phyloP scores from a whole-genome alignment of 1,140 invertebrate species.

The Zaprionus tsacasi region DNA sequence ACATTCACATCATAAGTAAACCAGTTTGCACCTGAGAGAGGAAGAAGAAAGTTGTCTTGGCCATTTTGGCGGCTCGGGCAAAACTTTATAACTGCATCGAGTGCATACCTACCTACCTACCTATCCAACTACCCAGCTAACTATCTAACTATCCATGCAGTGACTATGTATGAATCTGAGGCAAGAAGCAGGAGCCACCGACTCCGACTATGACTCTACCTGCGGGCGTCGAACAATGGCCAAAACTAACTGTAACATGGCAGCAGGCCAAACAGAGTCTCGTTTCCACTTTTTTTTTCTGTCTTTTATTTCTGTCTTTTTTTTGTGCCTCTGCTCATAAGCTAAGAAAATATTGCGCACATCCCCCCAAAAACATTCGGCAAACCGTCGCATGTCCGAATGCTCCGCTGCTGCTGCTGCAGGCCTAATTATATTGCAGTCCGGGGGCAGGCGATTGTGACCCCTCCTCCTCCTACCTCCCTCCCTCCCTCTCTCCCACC shows the following conservation, averaged over 20 bases:
- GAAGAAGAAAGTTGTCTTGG: slow-evolving; percentile 83
- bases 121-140: slow-evolving; percentile 23
- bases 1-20: slow-evolving; percentile 83
- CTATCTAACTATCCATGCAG: slow-evolving; percentile 32
- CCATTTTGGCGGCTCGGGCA: slow-evolving; percentile 71
- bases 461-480: not conserved
- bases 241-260: slow-evolving; percentile 79
- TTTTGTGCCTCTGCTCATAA: slow-evolving; percentile 60
- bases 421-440: slow-evolving; percentile 80
- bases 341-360: slow-evolving; percentile 79
- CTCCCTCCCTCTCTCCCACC: not conserved
- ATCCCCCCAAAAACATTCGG: slow-evolving; percentile 57
- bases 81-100: slow-evolving; percentile 49
- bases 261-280: slow-evolving; percentile 56
- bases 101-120: slow-evolving; percentile 26
- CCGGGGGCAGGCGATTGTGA: slow-evolving; percentile 45
- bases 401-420: slow-evolving; percentile 57
- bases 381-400: slow-evolving; percentile 51
- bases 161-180: slow-evolving; percentile 38
- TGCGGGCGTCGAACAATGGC: slow-evolving; percentile 52
- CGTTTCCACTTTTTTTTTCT: slow-evolving; percentile 18
- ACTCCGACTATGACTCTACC: slow-evolving; percentile 3
- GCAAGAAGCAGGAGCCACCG: slow-evolving; percentile 45
- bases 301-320: not conserved
- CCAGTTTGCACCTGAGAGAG: slow-evolving; percentile 82